These are phyloP conservation scores for Galemys pyrenaicus DNA, from an alignment of 2,113 vertebrate genomes.

Conservation along the genomic window DNA sequence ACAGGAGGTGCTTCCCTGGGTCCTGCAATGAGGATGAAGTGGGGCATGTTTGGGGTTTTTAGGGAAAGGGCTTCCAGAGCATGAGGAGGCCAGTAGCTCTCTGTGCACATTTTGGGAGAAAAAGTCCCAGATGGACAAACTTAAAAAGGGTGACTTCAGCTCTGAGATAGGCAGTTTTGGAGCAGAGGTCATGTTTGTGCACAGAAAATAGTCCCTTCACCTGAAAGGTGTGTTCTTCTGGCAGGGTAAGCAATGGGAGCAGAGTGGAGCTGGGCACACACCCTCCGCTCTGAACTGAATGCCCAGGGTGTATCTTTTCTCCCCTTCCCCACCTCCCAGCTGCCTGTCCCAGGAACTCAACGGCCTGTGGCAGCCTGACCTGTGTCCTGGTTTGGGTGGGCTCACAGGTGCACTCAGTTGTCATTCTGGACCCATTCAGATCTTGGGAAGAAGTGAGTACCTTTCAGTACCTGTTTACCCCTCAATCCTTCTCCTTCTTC, in stretches of 20 bases:
- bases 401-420: background rate
- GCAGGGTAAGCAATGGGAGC: background rate
- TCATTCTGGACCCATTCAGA: background rate
- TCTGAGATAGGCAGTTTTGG: background rate
- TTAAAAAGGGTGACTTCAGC: background rate
- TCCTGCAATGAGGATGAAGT: background rate
- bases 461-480: background rate
- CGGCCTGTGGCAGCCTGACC: too few species aligned
- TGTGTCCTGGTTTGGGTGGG: background rate
- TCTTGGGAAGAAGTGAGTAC: background rate
- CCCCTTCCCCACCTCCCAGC: rapidly evolving
- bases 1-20: background rate
- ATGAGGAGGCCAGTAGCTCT: background rate
- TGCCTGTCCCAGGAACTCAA: background rate
- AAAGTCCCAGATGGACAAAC: background rate
- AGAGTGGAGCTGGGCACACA: background rate
- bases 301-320: background rate
- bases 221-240: too few species aligned
- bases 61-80: background rate
- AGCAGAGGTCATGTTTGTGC: background rate
- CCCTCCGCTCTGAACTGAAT: rapidly evolving
- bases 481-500: too few species aligned
- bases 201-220: background rate
- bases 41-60: background rate
- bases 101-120: background rate